Percentiles rank a stretch among this genome's conserved stretches.
Evolutionary conservation across 2,113 vertebrate species (phyloP).

Genomic region (Eleginops maclovinus): DNA sequence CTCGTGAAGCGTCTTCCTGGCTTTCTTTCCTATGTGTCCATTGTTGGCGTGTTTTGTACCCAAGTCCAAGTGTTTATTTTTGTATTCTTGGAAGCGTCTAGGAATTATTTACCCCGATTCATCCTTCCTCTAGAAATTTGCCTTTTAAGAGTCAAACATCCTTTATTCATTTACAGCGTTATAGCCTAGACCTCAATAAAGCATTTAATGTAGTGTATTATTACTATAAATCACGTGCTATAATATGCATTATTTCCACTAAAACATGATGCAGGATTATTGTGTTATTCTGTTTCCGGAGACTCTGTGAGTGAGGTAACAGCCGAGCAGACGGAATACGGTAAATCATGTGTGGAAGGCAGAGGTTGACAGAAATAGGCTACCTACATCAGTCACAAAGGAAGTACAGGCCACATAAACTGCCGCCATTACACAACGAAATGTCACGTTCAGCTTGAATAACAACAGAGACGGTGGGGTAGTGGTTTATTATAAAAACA

Average conservation of each 20-base stretch:
- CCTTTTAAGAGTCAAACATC: too few species aligned
- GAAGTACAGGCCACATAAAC: slow-evolving; percentile 16
- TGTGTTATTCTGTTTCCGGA: slow-evolving; percentile 16
- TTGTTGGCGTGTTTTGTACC: slow-evolving; percentile 2
- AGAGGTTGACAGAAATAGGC: slow-evolving; percentile 66
- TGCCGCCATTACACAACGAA: slow-evolving; percentile 47
- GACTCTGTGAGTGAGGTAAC: slow-evolving; percentile 45
- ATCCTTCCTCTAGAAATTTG: too few species aligned
- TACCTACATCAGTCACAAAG: slow-evolving; percentile 65
- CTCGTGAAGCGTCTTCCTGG: slow-evolving; percentile 45
- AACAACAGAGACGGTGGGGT: slow-evolving; percentile 8
- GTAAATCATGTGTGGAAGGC: slow-evolving; percentile 58
- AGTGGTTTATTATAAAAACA: slow-evolving; percentile 27
- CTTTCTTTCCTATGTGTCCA: slow-evolving; percentile 11
- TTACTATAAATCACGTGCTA: not conserved
- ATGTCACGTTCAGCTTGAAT: slow-evolving; percentile 19
- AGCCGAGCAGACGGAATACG: slow-evolving; percentile 37
- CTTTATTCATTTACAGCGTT: too few species aligned
- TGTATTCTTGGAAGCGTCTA: not conserved
- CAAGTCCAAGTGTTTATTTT: slow-evolving; percentile 3
- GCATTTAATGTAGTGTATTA: not conserved
- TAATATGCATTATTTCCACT: not conserved
- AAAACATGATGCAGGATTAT: not conserved
- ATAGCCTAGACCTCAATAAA: not conserved
- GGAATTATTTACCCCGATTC: not conserved